Evolutionary conservation across 1,140 invertebrate genomes (phyloP).

Genomic region (Wiebesia pumilae): DNA sequence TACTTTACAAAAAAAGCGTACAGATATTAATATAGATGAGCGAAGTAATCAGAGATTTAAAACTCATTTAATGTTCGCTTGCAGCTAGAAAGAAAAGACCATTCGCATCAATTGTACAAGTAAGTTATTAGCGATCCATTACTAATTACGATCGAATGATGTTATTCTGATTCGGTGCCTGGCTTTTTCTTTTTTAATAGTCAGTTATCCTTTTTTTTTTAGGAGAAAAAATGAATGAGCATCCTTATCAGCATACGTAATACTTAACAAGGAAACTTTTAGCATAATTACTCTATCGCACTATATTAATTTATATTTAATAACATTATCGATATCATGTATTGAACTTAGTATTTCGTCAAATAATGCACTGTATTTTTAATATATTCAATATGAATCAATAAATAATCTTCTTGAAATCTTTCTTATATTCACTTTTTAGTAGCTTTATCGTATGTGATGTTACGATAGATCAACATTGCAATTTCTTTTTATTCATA

Average conservation of each 20-base stretch:
- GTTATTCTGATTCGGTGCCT: slow-evolving; percentile 36
- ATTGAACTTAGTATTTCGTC: background rate
- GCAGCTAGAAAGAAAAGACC: background rate
- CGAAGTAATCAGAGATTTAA: background rate
- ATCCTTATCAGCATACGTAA: slow-evolving; percentile 35
- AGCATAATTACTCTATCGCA: background rate
- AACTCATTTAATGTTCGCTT: background rate
- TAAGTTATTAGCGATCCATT: background rate
- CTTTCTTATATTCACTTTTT: slow-evolving; percentile 3
- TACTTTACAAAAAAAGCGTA: background rate
- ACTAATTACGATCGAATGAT: slow-evolving; percentile 6
- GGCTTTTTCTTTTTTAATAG: slow-evolving; percentile 46
- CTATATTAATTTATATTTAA: slow-evolving; percentile 10
- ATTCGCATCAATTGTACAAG: background rate
- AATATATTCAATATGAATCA: slow-evolving; percentile 6
- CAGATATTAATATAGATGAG: background rate
- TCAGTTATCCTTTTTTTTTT: slow-evolving; percentile 34
- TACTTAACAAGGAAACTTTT: slow-evolving; percentile 29
- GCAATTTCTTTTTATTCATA: background rate
- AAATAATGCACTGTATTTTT: background rate
- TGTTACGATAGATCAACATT: background rate
- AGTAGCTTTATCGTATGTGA: background rate
- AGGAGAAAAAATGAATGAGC: slow-evolving; percentile 44
- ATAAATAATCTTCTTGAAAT: slow-evolving; percentile 29
- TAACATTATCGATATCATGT: background rate